A percentile compares a stretch with the other conserved stretches of the same genome.
Evolutionary conservation across 2,113 vertebrate species (phyloP).

Genomic region (Ceyx cyanopectus): DNA sequence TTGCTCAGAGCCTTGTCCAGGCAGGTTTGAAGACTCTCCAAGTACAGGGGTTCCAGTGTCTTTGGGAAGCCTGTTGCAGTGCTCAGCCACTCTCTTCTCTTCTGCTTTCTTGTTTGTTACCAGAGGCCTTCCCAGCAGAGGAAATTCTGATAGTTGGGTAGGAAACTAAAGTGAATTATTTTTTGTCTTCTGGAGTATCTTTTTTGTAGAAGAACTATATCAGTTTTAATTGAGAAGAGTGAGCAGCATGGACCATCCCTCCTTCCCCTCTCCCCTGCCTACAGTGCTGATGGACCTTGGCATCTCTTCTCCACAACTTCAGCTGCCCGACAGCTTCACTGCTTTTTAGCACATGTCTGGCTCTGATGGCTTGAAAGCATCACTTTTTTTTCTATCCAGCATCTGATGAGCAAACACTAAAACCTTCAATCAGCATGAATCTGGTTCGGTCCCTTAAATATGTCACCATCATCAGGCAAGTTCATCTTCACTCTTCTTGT

Average conservation of each 20-base stretch:
- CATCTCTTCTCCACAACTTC: neutral
- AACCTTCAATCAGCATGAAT: neutral
- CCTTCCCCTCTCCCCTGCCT: neutral
- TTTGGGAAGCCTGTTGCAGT: neutral
- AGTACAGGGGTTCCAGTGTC: neutral
- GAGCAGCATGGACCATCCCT: neutral
- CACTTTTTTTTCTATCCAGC: neutral
- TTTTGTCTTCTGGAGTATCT: neutral
- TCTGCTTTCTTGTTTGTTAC: neutral
- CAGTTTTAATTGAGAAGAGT: neutral
- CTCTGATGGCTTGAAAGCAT: neutral
- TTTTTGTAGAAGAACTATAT: neutral
- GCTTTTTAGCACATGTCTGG: constrained; percentile 20
- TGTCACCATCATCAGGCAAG: neutral
- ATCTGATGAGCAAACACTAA: neutral
- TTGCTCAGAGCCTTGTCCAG: neutral
- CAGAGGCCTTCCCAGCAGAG: neutral
- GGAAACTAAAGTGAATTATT: neutral
- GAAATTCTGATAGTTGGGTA: neutral
- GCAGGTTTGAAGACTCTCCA: neutral
- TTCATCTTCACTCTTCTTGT: neutral
- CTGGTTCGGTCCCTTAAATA: neutral
- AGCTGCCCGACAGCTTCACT: neutral
- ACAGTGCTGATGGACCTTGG: constrained; percentile 16
- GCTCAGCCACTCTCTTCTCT: neutral